Evolutionary conservation across 2,888 invertebrate species (phyloP), one percentile per base, ranked within the genome.

Genomic region (Theretra japonica): DNA sequence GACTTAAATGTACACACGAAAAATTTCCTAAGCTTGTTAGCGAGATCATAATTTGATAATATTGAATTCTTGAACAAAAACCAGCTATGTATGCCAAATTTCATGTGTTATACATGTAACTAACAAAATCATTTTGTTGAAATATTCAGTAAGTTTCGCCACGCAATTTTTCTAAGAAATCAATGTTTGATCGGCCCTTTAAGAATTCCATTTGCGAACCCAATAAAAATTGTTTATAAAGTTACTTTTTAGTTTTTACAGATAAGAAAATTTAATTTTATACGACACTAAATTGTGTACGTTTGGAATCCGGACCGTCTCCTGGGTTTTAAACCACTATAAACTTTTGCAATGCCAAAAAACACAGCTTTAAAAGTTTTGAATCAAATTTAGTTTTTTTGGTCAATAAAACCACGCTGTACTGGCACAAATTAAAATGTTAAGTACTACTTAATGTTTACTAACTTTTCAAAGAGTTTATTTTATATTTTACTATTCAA

Each of bases 241-340:
- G n/a, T 71, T 74, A 73, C 41, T 74, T 73, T 76, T 71, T 74
- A 73, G 23, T 74, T 73, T 76, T 75, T 69, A 68, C 73, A 75
- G 75, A 75, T 65, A 75, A 73, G 70, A 75, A 72, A 25, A 76
- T 33, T 65, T 41, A 68, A 76, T 65, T 79, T 79, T 77, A 79
- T 74, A 68, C 73, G 48, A 53, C 41, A 75, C 69, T 75, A 75
- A 76, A 79, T 75, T 79, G 75, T 77, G 72, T 74, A 41, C 23
- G 21, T 41, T 65, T 65, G 41, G 41, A 41, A 41, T 41, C 15
- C 30, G 62, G 41, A 5, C 15, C 15, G 41, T 41, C 62, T 62
- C 62, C 11, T n/a, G 30, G 33, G 62, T 30, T n/a, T 30, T 33
- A 62, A 62, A 11, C 33, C 21, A 62, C 62, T 33, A 62, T 59